Evolutionary conservation across 2,888 invertebrate species (phyloP).

Genomic region (Drosophila meridiana): DNA sequence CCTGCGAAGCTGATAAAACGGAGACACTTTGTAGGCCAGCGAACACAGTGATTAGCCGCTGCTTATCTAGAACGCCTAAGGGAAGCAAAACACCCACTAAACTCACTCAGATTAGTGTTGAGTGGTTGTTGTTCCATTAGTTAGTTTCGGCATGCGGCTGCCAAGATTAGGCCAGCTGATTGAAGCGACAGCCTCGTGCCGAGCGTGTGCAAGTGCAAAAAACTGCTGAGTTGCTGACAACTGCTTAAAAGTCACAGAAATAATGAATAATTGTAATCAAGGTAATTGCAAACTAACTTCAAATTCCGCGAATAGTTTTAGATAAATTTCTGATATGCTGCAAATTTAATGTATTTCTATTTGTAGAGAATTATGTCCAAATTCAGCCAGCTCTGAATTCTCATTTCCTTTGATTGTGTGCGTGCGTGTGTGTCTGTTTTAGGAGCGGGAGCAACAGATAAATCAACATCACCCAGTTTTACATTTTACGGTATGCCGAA

Average conservation of each 20-base stretch:
- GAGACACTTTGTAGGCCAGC: slow-evolving; percentile 33
- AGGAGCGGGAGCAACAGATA: slow-evolving; percentile 43
- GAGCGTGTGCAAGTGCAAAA: background rate
- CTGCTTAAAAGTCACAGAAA: background rate
- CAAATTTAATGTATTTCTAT: background rate
- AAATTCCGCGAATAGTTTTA: background rate
- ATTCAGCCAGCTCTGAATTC: slow-evolving; percentile 65
- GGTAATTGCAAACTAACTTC: background rate
- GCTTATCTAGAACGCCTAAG: slow-evolving; percentile 47
- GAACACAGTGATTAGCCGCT: slow-evolving; percentile 32
- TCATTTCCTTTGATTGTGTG: slow-evolving; percentile 61
- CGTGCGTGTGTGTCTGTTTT: slow-evolving; percentile 13
- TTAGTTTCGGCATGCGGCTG: slow-evolving; percentile 33
- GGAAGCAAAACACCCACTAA: slow-evolving; percentile 16
- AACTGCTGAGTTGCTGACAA: background rate
- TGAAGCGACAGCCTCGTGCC: slow-evolving; percentile 7
- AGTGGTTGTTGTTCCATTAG: slow-evolving; percentile 14
- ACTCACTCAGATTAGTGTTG: slow-evolving; percentile 47
- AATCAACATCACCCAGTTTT: slow-evolving; percentile 63
- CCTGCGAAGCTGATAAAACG: slow-evolving; percentile 59
- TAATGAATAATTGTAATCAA: background rate
- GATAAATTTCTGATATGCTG: background rate
- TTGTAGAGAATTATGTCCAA: background rate
- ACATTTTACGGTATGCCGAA: slow-evolving; percentile 32
- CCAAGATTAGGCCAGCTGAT: slow-evolving; percentile 41